A percentile compares a stretch with the other conserved stretches of the same genome.
Conservation (phyloP, 2,888 invertebrate genomes). For the Galerucella pusilla region DNA sequence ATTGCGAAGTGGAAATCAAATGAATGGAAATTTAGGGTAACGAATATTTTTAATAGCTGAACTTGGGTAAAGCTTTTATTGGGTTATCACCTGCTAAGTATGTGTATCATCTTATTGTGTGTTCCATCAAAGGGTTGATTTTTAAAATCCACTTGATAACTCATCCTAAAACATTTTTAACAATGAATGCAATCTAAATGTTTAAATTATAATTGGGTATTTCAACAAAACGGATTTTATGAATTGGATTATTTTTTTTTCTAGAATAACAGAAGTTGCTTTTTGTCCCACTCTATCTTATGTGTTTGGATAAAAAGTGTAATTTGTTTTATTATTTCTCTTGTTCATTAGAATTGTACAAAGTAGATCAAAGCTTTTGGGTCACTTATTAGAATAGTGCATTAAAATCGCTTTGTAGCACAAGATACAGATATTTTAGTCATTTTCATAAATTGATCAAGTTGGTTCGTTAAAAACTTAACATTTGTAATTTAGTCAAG, state of each 20-base stretch:
- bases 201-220: not conserved
- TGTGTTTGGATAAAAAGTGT: not conserved
- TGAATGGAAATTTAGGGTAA: conserved; percentile 78
- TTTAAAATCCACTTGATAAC: conserved; percentile 1
- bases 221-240: not conserved
- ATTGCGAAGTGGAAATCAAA: conserved; percentile 71
- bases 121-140: conserved; percentile 13
- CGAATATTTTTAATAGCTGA: conserved; percentile 52
- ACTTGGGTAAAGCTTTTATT: conserved; percentile 47
- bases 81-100: conserved; percentile 31
- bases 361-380: not conserved
- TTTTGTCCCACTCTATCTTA: not conserved
- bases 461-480: no score
- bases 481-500: no score
- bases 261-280: not conserved
- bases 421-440: no score
- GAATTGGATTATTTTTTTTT: not conserved
- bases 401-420: no score
- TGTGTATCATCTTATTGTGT: conserved; percentile 40
- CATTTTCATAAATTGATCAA: no score
- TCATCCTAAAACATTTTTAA: not conserved
- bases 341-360: not conserved
- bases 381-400: no score
- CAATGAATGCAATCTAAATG: not conserved
- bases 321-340: not conserved